phyloP scores from a whole-genome alignment of 2,888 invertebrate genomes.

The Aporophyla nigra region DNA sequence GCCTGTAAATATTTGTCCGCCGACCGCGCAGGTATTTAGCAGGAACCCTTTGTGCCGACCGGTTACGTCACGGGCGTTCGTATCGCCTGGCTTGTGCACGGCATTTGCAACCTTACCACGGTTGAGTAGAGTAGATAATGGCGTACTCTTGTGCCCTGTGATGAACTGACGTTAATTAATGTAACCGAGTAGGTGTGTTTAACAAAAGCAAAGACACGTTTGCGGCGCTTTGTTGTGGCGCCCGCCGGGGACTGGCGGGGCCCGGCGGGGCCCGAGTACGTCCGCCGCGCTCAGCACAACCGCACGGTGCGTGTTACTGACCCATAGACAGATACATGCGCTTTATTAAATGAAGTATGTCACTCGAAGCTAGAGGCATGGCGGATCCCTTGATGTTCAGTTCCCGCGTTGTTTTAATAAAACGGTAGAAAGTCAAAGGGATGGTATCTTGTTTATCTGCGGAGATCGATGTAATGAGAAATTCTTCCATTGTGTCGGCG shows the following conservation, averaged over 20 bases:
- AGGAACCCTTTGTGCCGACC: constrained; percentile 47
- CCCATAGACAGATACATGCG: neutral
- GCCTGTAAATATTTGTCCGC: constrained; percentile 56
- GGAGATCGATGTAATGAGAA: constrained; percentile 51
- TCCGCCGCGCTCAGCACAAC: neutral
- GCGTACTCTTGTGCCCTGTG: neutral
- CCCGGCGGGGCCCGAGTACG: neutral
- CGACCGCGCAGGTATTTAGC: constrained; percentile 50
- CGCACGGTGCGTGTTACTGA: neutral
- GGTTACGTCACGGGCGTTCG: constrained; percentile 28
- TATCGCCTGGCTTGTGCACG: neutral
- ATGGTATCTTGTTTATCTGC: constrained; percentile 36
- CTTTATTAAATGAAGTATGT: neutral
- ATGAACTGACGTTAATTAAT: constrained; percentile 57
- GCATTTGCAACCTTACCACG: constrained; percentile 5
- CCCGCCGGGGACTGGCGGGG: neutral
- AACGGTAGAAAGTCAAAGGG: constrained; percentile 16
- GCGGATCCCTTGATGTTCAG: neutral
- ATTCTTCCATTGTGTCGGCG: constrained; percentile 38
- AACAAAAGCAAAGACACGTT: constrained; percentile 56
- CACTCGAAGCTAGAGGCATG: too few species aligned
- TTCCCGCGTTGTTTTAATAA: constrained; percentile 20
- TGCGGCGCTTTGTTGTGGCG: constrained; percentile 42
- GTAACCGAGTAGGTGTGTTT: constrained; percentile 51
- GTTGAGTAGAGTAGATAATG: neutral